A percentile compares a stretch with the other conserved stretches of the same genome.
These are phyloP conservation scores for Caenorhabditis japonica DNA, from an alignment of 2,888 invertebrate genomes.

Conservation along the genomic window DNA sequence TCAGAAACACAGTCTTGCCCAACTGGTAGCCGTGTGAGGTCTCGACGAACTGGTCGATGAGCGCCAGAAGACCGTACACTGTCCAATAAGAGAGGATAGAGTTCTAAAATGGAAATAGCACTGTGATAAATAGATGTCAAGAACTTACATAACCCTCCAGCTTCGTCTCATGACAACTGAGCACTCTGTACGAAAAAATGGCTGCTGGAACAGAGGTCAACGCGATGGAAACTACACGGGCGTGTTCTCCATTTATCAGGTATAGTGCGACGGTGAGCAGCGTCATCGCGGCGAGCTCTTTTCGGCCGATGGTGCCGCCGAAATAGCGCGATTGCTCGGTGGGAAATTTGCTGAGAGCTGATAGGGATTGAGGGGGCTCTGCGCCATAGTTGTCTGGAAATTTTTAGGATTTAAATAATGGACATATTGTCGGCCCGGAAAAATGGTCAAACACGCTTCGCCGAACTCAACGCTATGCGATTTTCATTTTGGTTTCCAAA, in stretches of 20 bases:
- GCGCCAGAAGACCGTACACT: conserved; percentile 45
- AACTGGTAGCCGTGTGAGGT: conserved; percentile 42
- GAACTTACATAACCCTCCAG: conserved; percentile 52
- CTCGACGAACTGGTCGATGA: conserved; percentile 47
- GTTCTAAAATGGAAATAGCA: conserved; percentile 29
- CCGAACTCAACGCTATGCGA: no score
- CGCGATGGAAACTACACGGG: conserved; percentile 33
- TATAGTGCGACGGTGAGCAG: conserved; percentile 17
- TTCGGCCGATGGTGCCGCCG: conserved; percentile 22
- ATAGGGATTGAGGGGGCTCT: no score
- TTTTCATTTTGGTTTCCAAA: no score
- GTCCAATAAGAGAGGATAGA: conserved; percentile 56
- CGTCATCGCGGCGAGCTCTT: conserved; percentile 13
- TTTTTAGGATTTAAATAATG: no score
- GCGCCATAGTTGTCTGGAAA: no score
- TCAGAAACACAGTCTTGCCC: conserved; percentile 33
- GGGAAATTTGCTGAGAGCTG: no score
- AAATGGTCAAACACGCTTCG: no score
- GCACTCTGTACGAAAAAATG: conserved; percentile 42
- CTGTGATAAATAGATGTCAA: no score
- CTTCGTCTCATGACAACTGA: conserved; percentile 16
- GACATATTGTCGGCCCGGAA: no score
- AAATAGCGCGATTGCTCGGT: no score
- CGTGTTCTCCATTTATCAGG: conserved; percentile 45
- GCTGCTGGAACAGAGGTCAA: conserved; percentile 55